Base-by-base conservation (phyloP, 2,113 vertebrate species). In the Osmerus eperlanus region DNA sequence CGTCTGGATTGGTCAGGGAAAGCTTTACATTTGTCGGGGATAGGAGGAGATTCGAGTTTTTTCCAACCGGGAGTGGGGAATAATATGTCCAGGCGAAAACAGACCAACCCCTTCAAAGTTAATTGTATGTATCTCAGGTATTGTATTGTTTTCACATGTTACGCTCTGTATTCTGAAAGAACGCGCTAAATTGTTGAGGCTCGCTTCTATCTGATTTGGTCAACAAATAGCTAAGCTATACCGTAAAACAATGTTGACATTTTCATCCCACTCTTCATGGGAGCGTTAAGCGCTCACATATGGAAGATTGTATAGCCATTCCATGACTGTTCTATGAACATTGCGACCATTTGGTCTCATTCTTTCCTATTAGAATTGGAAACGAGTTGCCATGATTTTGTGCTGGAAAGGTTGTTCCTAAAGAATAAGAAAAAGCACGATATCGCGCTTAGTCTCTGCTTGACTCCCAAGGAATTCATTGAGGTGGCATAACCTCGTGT, bases 81-180 rank as follows among this genome's bases (percentile, higher is more conserved):
- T 92, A 92, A 90, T 93, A 93, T 93, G 92, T 92, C 92, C 83
- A 92, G 91, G 79, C 87, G 92, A 73, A 93, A 93, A 93, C 92
- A 93, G 86, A 92, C 86, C 89, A 93, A 91, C 85, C 92, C 92
- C 78, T 93, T 93, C 90, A 93, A 91, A 93, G 92, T 93, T 87
- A 80, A 93, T 89, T 93, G 92, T 93, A 93, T 88, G 92, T 93
- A 93, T 92, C 81, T 15, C 74, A 87, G 87, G 81, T 90, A 85
- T 86, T 80, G 79, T 82, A 81, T 64, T 71, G 32, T 82, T 83
- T 78, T 73, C 47, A 80, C 80, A 66, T 52, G 68, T 75, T 55
- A 25, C 56, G n/a, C 58, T 47, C 65, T 52, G n/a, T 36, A 12
- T 67, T 9, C 14, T 29, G n/a, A 28, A 56, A 23, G 11, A 28